Conservation (phyloP, 2,113 vertebrate genomes). For the Tachycineta bicolor region DNA sequence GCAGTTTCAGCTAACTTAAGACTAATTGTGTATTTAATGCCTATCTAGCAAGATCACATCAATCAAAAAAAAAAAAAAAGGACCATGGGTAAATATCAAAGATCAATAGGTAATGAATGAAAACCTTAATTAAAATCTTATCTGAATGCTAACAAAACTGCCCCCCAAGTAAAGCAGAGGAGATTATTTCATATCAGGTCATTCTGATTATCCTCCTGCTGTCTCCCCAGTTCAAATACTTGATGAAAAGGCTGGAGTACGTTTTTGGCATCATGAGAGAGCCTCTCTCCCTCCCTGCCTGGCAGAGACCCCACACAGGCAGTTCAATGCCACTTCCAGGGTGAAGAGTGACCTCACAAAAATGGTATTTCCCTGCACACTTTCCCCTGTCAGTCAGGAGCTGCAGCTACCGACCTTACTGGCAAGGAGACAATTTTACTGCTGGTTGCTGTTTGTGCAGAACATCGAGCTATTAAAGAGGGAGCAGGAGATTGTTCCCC, state of each 20-base stretch:
- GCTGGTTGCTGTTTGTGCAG: background rate
- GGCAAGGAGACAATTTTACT: background rate
- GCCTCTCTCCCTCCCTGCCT: background rate
- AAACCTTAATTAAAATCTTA: slow-evolving; percentile 23
- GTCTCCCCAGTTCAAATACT: background rate
- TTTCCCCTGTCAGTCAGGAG: background rate
- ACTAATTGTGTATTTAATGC: slow-evolving; percentile 4
- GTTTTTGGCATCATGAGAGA: background rate
- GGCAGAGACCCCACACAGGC: background rate
- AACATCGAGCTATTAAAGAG: background rate
- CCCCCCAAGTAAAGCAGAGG: background rate
- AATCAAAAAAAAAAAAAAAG: background rate
- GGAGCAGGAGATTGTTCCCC: background rate
- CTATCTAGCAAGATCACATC: background rate
- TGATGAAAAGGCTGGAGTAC: background rate
- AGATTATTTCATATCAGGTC: background rate
- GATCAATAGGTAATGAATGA: background rate
- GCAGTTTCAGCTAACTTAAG: background rate
- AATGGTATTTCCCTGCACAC: background rate
- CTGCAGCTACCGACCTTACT: background rate
- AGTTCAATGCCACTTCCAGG: background rate
- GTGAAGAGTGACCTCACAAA: background rate
- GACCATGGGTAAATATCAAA: background rate
- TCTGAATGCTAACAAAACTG: background rate
- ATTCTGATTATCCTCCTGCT: background rate